Evolutionary conservation across 2,113 vertebrate genomes (phyloP).

Genomic region (Etheostoma spectabile): DNA sequence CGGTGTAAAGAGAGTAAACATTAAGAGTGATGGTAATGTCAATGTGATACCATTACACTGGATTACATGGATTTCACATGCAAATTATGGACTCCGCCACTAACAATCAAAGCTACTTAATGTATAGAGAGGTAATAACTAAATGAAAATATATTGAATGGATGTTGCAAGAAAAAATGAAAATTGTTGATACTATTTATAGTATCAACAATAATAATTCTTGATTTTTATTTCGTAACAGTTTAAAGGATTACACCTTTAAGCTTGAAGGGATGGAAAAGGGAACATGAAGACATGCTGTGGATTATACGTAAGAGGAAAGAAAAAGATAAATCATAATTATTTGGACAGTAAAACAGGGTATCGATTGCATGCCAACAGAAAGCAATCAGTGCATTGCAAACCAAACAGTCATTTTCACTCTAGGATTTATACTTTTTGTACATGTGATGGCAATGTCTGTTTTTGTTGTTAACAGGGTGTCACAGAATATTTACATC

Average conservation of each 20-base stretch:
- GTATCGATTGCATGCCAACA: conserved; percentile 11
- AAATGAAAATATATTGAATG: neutral
- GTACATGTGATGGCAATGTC: conserved; percentile 1
- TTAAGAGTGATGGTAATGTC: neutral
- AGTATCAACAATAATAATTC: neutral
- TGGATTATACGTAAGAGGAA: neutral
- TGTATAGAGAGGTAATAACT: neutral
- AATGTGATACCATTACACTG: neutral
- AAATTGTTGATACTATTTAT: no score
- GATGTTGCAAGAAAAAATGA: neutral
- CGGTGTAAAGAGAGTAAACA: neutral
- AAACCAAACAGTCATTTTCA: neutral
- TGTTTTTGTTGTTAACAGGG: conserved; percentile 26
- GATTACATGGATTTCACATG: neutral
- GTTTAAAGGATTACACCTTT: neutral
- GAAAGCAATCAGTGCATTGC: neutral
- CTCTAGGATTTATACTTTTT: neutral
- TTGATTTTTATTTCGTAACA: neutral
- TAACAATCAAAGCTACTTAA: no score
- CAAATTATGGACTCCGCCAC: neutral
- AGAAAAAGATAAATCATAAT: neutral
- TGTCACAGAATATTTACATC: conserved; percentile 58
- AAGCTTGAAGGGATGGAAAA: neutral
- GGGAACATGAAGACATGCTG: no score
- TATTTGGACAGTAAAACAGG: conserved; percentile 1